phyloP scores from a whole-genome alignment of 1,140 invertebrate genomes.

The Drosophila parabipectinata region DNA sequence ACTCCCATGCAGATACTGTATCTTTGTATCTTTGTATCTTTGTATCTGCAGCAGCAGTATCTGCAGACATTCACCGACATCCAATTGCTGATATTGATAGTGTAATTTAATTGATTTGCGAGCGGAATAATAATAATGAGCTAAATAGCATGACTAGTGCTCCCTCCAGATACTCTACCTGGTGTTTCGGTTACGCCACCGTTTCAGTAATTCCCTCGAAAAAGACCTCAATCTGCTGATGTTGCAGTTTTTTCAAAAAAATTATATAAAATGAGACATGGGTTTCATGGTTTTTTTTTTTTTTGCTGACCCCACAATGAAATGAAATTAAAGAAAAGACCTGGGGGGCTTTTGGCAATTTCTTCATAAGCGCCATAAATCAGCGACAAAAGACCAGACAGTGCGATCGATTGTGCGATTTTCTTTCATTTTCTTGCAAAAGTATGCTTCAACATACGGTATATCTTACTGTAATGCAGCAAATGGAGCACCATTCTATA shows the following conservation, averaged over 20 bases:
- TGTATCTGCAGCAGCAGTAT: not conserved
- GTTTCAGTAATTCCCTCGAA: not conserved
- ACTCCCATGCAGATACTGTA: conserved; percentile 1
- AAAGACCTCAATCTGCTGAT: not conserved
- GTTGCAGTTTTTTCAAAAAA: not conserved
- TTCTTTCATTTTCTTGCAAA: conserved; percentile 4
- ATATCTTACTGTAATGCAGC: conserved; percentile 74
- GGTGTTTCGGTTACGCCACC: not conserved
- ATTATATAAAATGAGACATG: not conserved
- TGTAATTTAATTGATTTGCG: conserved; percentile 81
- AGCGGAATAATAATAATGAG: conserved; percentile 35
- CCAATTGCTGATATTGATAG: conserved; percentile 60
- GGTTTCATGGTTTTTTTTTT: not conserved
- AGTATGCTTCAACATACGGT: conserved; percentile 68
- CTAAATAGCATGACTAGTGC: not conserved
- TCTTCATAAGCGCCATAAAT: conserved; percentile 31
- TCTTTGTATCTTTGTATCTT: conserved; percentile 5
- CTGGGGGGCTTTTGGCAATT: conserved; percentile 14
- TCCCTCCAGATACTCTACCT: not conserved
- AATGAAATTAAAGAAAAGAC: not conserved
- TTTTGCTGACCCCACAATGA: not conserved
- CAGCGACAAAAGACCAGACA: conserved; percentile 35
- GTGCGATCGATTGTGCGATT: conserved; percentile 26
- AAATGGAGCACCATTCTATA: conserved; percentile 64
- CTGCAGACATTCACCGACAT: conserved; percentile 4